Evolutionary conservation across 2,888 invertebrate species (phyloP), one percentile per base, ranked within the genome.

Genomic region (Acheta domesticus): DNA sequence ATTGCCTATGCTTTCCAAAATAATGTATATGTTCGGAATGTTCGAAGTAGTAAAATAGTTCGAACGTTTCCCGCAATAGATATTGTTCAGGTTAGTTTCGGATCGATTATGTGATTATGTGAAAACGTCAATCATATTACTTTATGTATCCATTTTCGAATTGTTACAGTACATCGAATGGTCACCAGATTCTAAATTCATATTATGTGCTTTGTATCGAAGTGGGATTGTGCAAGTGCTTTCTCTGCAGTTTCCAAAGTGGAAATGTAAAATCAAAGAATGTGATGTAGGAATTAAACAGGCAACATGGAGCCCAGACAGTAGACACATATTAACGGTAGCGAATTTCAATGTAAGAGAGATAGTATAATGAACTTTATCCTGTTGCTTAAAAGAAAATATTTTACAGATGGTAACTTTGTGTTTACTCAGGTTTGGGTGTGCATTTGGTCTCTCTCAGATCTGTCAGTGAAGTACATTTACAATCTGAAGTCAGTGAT

Each of bases 261-360:
- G 90, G 90, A 87, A 87, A 83, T 90, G 89, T 84, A 89, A 88
- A 84, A 86, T 90, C 79, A 87, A 86, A 62, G 89, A 89, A 84
- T 89, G 90, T 11, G 88, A 89, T 76, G 86, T 87, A 48, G 90
- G 90, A 36, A 84, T 90, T 75, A 85, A 87, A 81, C 85, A 84
- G 78, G 87, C 86, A 75, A 84, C 84, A 23, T 91, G 90, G 90
- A 85, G 88, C 81, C 88, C 89, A 11, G 89, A 89, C 83, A 87
- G 87, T 79, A 85, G 88, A 81, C 87, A 89, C 82, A 86, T 91
- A 48, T 84, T 90, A 12, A 89, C 89, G 3, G 87, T 88, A 16
- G 87, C 89, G 73, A 88, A 89, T 80, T 89, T 90, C 82, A 86
- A 88, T 85, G 89, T 90, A 83, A 84, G 82, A 62, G 62, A n/a